phyloP scores from a whole-genome alignment of 30 jellyfish, hydroid and myxozoan species.

The Mastigias papua region DNA sequence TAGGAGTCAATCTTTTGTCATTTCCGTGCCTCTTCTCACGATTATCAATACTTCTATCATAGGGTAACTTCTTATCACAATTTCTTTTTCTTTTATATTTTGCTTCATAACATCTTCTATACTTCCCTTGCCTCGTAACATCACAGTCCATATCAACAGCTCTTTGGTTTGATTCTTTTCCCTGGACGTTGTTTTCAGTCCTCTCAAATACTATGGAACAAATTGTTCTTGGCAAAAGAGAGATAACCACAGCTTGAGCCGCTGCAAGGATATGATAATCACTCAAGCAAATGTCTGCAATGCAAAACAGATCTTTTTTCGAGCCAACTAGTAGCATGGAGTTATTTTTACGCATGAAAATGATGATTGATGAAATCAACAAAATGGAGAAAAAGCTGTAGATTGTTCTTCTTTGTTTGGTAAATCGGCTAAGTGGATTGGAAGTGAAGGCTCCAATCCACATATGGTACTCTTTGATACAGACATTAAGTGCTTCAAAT shows the following conservation, averaged over 20 bases:
- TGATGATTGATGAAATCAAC: background rate
- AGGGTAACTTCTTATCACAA: no score
- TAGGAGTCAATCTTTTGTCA: no score
- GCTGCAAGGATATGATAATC: background rate
- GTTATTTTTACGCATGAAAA: background rate
- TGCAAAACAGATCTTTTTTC: background rate
- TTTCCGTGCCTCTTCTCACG: no score
- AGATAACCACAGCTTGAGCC: background rate
- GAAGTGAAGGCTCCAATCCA: slow-evolving; percentile 58
- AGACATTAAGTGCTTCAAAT: background rate
- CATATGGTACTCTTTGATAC: slow-evolving; percentile 19
- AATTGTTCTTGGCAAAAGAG: slow-evolving; percentile 2
- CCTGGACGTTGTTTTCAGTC: background rate
- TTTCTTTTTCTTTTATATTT: no score
- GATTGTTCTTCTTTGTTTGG: slow-evolving; percentile 20
- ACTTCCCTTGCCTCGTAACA: background rate
- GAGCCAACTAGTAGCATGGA: background rate
- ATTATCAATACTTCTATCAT: no score
- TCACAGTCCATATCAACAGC: background rate
- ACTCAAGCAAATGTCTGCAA: slow-evolving; percentile 4
- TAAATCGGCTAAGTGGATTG: slow-evolving; percentile 22
- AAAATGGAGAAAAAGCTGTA: slow-evolving; percentile 2
- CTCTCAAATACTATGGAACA: background rate
- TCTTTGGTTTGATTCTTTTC: no score
- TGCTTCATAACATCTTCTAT: background rate